Evolutionary conservation across 2,888 invertebrate genomes (phyloP).

Genomic region (Psylliodes chrysocephalus): DNA sequence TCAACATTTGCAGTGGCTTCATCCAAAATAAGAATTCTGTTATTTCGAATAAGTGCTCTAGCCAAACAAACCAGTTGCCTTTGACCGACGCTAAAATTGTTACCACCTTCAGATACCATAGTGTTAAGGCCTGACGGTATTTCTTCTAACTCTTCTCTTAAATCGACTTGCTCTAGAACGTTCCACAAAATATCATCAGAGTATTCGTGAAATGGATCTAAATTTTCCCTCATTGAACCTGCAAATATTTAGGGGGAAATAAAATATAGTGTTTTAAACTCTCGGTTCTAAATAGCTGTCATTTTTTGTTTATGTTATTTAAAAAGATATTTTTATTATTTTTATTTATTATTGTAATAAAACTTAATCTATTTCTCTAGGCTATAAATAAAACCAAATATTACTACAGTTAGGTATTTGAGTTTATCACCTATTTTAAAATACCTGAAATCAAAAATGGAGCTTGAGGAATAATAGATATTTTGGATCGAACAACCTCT

Average conservation of each 20-base stretch:
- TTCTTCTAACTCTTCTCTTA: conserved; percentile 68
- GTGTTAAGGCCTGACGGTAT: conserved; percentile 65
- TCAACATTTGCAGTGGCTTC: conserved; percentile 90
- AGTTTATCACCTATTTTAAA: too few relatives aligned
- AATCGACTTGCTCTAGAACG: conserved; percentile 60
- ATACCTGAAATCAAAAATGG: conserved; percentile 83
- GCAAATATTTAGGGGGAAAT: too few relatives aligned
- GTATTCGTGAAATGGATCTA: conserved; percentile 56
- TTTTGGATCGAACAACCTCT: conserved; percentile 77
- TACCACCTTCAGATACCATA: conserved; percentile 71
- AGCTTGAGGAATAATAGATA: conserved; percentile 89
- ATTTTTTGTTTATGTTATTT: too few relatives aligned
- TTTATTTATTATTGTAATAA: too few relatives aligned
- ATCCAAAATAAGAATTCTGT: conserved; percentile 64
- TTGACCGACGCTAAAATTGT: conserved; percentile 66
- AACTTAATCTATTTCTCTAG: too few relatives aligned
- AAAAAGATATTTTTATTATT: too few relatives aligned
- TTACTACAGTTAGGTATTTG: too few relatives aligned
- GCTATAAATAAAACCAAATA: too few relatives aligned
- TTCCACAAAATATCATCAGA: conserved; percentile 53
- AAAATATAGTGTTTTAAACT: too few relatives aligned
- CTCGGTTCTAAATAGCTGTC: too few relatives aligned
- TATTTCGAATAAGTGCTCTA: conserved; percentile 69
- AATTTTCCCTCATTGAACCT: conserved; percentile 67
- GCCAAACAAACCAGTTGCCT: conserved; percentile 70